phyloP scores from a whole-genome alignment of 1,140 invertebrate genomes.

The Samia ricini region DNA sequence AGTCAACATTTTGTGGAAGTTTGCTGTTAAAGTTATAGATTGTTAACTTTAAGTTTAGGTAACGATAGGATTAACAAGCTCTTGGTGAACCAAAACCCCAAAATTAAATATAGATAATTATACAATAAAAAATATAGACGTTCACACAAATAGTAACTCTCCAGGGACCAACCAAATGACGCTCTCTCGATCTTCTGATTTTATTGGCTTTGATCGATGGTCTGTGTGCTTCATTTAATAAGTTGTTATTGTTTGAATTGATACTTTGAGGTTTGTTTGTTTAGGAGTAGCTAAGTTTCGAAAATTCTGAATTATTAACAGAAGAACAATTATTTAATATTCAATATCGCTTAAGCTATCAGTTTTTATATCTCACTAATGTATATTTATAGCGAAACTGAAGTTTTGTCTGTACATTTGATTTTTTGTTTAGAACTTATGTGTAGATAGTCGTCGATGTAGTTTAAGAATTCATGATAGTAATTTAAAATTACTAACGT shows the following conservation, averaged over 20 bases:
- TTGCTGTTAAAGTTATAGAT: too few species aligned
- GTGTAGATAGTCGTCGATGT: too few species aligned
- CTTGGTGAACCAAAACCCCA: too few species aligned
- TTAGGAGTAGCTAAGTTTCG: background rate
- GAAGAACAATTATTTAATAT: background rate
- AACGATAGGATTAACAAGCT: too few species aligned
- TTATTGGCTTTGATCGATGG: conserved; percentile 22
- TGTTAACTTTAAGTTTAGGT: too few species aligned
- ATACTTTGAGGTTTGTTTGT: conserved; percentile 15
- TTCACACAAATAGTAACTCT: background rate
- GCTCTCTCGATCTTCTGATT: conserved; percentile 1
- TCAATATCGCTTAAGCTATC: background rate
- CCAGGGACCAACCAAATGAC: background rate
- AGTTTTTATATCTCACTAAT: background rate
- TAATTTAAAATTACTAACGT: too few species aligned
- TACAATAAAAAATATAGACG: background rate
- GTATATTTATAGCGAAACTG: too few species aligned
- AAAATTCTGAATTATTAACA: background rate
- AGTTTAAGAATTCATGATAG: too few species aligned
- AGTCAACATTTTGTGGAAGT: too few species aligned
- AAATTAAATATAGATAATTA: too few species aligned
- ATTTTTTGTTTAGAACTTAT: too few species aligned
- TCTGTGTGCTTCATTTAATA: conserved; percentile 15
- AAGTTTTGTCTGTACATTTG: too few species aligned
- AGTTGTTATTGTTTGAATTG: conserved; percentile 19